Percentiles rank a stretch among this genome's conserved stretches.
Evolutionary conservation across 2,797 vertebrate species (phyloP).

Genomic region (Sylvilagus floridanus): DNA sequence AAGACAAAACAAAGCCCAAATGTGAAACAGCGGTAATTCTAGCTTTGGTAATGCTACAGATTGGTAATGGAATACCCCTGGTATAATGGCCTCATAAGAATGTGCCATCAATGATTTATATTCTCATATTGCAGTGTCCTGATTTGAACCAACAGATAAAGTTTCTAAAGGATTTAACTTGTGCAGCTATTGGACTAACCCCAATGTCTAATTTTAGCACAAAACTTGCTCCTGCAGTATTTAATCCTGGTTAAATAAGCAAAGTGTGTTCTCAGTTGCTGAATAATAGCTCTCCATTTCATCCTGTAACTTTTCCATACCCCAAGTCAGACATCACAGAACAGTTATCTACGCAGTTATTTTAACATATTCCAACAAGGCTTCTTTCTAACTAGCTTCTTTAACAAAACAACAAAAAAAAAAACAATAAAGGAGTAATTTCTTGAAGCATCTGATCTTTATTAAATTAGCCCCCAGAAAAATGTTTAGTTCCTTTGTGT

Average conservation of each 20-base stretch:
- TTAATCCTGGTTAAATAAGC: conserved; percentile 85
- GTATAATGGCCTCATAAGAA: conserved; percentile 59
- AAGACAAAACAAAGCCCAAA: conserved; percentile 63
- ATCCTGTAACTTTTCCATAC: conserved; percentile 84
- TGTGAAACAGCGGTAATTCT: conserved; percentile 61
- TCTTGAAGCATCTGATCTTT: conserved; percentile 67
- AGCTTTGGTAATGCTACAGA: conserved; percentile 61
- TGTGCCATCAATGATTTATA: conserved; percentile 74
- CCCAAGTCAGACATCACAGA: conserved; percentile 79
- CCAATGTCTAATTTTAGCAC: conserved; percentile 87
- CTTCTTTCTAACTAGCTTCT: conserved; percentile 34
- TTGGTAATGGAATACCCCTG: conserved; percentile 52
- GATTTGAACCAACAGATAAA: conserved; percentile 84
- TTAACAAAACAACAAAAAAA: neutral
- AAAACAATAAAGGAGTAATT: conserved; percentile 59
- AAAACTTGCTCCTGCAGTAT: conserved; percentile 82
- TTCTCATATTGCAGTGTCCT: conserved; percentile 83
- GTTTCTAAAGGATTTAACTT: conserved; percentile 85
- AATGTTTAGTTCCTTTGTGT: conserved; percentile 69
- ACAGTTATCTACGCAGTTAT: conserved; percentile 75
- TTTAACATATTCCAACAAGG: conserved; percentile 73
- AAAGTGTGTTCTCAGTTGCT: conserved; percentile 84
- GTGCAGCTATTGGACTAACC: conserved; percentile 82
- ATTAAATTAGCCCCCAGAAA: conserved; percentile 76
- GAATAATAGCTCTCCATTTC: conserved; percentile 81